phyloP scores from a whole-genome alignment of 2,797 vertebrate species.

The Streptopelia turtur region DNA sequence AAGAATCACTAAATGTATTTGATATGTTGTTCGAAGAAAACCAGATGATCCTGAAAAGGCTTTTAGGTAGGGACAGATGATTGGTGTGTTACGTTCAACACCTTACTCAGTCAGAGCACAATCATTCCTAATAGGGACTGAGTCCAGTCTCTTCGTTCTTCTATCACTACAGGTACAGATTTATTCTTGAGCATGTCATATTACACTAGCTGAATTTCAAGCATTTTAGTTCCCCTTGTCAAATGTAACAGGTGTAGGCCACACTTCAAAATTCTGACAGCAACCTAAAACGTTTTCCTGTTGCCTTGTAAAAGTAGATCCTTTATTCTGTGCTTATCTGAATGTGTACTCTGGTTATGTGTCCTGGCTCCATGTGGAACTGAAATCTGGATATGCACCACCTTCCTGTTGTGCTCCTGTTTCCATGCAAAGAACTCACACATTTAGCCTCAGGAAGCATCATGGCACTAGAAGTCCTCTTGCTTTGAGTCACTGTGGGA shows the following conservation, averaged over 20 bases:
- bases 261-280: not conserved
- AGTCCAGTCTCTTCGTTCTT: not conserved
- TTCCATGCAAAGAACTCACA: not conserved
- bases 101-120: not conserved
- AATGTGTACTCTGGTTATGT: not conserved
- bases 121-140: not conserved
- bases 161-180: not conserved
- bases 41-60: conserved; percentile 80
- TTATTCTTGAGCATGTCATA: not conserved
- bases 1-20: conserved; percentile 54
- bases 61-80: conserved; percentile 82
- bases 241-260: not conserved
- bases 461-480: not conserved
- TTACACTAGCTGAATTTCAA: not conserved
- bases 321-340: not conserved
- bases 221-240: not conserved
- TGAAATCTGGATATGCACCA: not conserved
- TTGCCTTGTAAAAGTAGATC: not conserved
- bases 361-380: not conserved
- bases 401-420: not conserved
- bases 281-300: not conserved
- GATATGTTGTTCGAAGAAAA: conserved; percentile 80
- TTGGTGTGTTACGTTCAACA: not conserved
- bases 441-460: not conserved
- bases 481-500: not conserved